Base-by-base conservation (phyloP, 2,797 vertebrate species). In the Paramormyrops hopkinsi region DNA sequence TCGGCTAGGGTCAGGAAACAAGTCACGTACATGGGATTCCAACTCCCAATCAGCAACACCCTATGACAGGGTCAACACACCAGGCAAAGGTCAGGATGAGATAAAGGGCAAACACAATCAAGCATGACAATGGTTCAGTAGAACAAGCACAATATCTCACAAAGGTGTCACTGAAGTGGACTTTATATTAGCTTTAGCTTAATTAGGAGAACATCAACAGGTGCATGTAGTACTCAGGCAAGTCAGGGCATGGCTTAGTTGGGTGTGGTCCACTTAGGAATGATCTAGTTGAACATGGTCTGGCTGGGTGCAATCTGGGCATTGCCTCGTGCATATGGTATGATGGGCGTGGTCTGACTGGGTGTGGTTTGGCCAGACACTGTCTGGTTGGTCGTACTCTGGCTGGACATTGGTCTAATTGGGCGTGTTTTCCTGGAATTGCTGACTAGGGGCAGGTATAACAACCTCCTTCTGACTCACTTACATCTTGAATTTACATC, bases 41-140 rank as follows among this genome's bases (percentile, higher is more conserved):
- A 73, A 17, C 29, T 37, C 29, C 29, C 33, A 73, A 73, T 73
- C 65, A 17, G 65, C 29, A 37, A 37, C 33, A 37, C 9, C 22
- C 29, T 37, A 33, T 4, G 65, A 37, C 65, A 17, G 29, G 29
- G 65, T 73, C 65, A 73, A 37, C 29, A 37, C 29, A 73, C 65
- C 65, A 73, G 14, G 65, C 65, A 73, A 37, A 73, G 65, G 65
- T 73, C 33, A 73, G 65, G 29, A 73, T 2, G 65, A 73, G 29
- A 73, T 73, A 73, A 73, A 73, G 65, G 65, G 65, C 65, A 73
- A 73, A 73, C 29, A 73, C 65, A 73, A 73, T 73, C 33, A 73
- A 69, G 29, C 65, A 69, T 69, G 25, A 69, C 65, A 37, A 19
- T 14, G 29, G 33, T 33, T 73, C 29, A 73, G 65, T 37, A 73